Percentiles rank a stretch among this genome's conserved stretches.
Conservation (phyloP, 92 coral and sea anemone species). For the Palythoa grandis region DNA sequence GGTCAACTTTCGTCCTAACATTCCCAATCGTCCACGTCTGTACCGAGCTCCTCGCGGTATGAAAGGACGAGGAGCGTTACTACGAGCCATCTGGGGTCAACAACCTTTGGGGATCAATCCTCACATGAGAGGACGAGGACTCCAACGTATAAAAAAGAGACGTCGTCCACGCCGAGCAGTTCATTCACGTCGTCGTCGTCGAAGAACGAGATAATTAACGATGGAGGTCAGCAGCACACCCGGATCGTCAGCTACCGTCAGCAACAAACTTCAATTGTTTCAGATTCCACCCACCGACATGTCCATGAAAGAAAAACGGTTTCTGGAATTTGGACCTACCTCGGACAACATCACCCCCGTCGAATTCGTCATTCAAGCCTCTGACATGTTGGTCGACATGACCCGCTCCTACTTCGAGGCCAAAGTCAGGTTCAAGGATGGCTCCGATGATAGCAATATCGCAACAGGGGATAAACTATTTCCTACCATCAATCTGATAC, state of each 20-base stretch:
- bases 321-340: background rate
- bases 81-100: background rate
- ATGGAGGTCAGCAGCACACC: too few species aligned
- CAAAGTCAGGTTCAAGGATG: background rate
- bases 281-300: background rate
- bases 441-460: too few species aligned
- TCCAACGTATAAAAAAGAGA: background rate
- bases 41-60: constrained; percentile 2
- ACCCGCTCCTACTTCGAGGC: constrained; percentile 28
- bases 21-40: constrained; percentile 4
- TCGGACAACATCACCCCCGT: constrained; percentile 33
- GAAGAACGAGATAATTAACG: constrained; percentile 10
- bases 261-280: background rate
- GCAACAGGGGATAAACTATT: too few species aligned
- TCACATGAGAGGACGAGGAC: too few species aligned
- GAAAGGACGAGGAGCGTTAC: constrained; percentile 1
- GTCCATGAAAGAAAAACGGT: background rate
- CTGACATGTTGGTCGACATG: constrained; percentile 43
- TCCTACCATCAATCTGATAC: constrained; percentile 12
- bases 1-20: background rate
- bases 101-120: background rate
- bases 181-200: constrained; percentile 11
- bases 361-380: constrained; percentile 36
- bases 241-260: background rate
- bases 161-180: background rate